phyloP scores from a whole-genome alignment of 2,888 invertebrate genomes.

The Caenorhabditis drosophilae region DNA sequence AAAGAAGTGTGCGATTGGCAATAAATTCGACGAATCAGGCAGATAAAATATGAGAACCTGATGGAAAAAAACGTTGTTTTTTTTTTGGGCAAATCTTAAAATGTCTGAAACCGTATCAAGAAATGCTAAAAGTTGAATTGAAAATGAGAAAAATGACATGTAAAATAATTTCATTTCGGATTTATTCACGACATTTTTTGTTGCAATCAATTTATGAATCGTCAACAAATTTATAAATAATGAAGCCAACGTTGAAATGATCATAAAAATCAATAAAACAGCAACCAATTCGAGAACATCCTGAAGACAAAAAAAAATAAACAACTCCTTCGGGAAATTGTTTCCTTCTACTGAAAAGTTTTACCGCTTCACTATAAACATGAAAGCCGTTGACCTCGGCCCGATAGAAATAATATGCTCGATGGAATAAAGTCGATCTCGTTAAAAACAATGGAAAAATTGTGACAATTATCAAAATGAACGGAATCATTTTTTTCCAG shows the following conservation, averaged over 20 bases:
- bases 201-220: too few species aligned
- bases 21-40: not conserved
- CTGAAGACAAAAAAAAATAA: not conserved
- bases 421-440: conserved; percentile 3
- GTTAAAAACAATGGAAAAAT: conserved; percentile 14
- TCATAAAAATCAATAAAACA: too few species aligned
- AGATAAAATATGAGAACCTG: not conserved
- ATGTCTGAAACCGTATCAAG: not conserved
- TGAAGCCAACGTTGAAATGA: too few species aligned
- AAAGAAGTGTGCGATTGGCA: not conserved
- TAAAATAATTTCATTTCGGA: too few species aligned
- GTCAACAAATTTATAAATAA: not conserved
- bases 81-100: too few species aligned
- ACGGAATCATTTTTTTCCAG: conserved; percentile 11
- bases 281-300: not conserved
- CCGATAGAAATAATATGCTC: conserved; percentile 14
- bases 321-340: not conserved
- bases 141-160: not conserved
- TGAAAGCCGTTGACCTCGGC: conserved; percentile 20
- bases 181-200: too few species aligned
- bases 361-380: conserved; percentile 8
- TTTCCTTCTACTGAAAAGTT: not conserved
- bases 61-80: not conserved
- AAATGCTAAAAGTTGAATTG: not conserved
- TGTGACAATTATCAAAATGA: not conserved